These are phyloP conservation scores for Nysson spinosus DNA, from an alignment of 2,888 invertebrate genomes.

Conservation along the genomic window DNA sequence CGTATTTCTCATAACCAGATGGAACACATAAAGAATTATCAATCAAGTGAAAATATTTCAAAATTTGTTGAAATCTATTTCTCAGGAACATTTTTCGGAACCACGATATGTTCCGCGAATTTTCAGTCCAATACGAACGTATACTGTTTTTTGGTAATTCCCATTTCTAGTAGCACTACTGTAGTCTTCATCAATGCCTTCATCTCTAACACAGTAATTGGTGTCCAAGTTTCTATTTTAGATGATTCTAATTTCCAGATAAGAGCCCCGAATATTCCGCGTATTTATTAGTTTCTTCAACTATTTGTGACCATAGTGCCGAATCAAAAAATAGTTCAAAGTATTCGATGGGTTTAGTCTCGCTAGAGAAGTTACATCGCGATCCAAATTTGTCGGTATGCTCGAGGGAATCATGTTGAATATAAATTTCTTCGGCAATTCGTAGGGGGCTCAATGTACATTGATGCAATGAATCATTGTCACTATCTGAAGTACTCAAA, in stretches of 20 bases:
- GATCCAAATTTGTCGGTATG: too few species aligned
- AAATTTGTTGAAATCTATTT: slow-evolving; percentile 9
- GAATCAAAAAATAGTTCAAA: slow-evolving; percentile 14
- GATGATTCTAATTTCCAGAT: too few species aligned
- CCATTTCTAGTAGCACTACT: background rate
- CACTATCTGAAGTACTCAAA: too few species aligned
- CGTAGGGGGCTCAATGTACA: too few species aligned
- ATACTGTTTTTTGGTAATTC: background rate
- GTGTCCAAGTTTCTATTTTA: slow-evolving; percentile 3
- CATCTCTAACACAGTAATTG: background rate
- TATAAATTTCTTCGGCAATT: too few species aligned
- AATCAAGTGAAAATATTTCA: background rate
- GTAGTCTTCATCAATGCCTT: slow-evolving; percentile 1
- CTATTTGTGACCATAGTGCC: slow-evolving; percentile 5
- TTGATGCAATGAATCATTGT: too few species aligned
- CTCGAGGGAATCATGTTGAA: too few species aligned
- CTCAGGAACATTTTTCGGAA: slow-evolving; percentile 3
- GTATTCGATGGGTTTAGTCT: slow-evolving; percentile 17
- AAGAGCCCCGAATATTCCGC: too few species aligned
- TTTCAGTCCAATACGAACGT: background rate
- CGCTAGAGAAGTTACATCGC: too few species aligned
- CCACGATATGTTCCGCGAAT: background rate
- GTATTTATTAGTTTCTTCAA: slow-evolving; percentile 19
- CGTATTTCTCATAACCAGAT: background rate
- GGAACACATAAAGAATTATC: background rate